These are phyloP conservation scores for Pentalonia nigronervosa DNA, from an alignment of 1,140 invertebrate species.

Conservation along the genomic window DNA sequence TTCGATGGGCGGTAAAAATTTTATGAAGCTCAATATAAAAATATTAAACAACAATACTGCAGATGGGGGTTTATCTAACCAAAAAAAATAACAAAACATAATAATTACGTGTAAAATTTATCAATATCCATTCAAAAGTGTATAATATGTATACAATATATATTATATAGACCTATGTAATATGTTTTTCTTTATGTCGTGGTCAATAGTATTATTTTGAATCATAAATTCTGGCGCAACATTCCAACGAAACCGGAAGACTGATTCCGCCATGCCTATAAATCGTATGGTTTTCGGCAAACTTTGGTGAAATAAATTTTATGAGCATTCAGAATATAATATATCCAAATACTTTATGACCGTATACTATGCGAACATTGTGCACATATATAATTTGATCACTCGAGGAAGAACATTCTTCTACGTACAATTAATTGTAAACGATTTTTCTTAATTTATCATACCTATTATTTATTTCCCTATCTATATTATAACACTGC, in stretches of 20 bases:
- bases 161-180: not conserved
- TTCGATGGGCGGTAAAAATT: not conserved
- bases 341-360: not conserved
- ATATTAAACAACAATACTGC: not conserved
- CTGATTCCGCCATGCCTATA: not conserved
- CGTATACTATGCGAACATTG: too few relatives aligned
- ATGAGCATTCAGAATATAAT: not conserved
- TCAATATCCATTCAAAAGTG: not conserved
- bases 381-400: too few relatives aligned
- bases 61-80: not conserved
- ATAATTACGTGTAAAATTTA: not conserved
- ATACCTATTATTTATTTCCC: too few relatives aligned
- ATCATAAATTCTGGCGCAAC: not conserved
- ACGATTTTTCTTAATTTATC: not conserved
- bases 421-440: not conserved
- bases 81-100: not conserved
- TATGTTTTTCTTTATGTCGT: not conserved
- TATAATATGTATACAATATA: not conserved
- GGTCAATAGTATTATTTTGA: not conserved
- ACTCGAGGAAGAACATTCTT: not conserved
- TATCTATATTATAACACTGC: too few relatives aligned
- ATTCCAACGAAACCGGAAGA: not conserved
- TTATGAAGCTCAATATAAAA: not conserved
- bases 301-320: not conserved
- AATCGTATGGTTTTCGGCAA: not conserved